These are phyloP conservation scores for Brenthis hecate DNA, from an alignment of 2,888 invertebrate species.

Conservation along the genomic window DNA sequence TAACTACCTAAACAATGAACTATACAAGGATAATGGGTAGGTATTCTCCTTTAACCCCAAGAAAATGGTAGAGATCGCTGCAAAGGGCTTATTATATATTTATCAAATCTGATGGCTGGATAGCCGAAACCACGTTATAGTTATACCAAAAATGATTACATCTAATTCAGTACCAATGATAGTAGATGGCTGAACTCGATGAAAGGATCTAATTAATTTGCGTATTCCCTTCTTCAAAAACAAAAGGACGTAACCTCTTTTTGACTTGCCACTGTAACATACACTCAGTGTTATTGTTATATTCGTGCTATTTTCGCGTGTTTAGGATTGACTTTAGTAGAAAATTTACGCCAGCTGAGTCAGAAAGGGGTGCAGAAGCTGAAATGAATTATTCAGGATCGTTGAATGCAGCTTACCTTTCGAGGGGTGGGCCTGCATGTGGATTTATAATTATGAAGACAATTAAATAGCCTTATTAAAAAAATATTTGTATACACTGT, in stretches of 20 bases:
- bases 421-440: constrained; percentile 30
- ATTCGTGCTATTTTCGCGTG: constrained; percentile 21
- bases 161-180: constrained; percentile 28
- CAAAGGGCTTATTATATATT: constrained; percentile 9
- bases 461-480: constrained; percentile 23
- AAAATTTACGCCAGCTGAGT: constrained; percentile 33
- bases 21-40: no score
- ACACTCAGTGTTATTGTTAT: not conserved
- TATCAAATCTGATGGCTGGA: constrained; percentile 9
- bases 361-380: constrained; percentile 47
- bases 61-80: constrained; percentile 1
- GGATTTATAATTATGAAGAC: constrained; percentile 24
- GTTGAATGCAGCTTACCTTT: constrained; percentile 54
- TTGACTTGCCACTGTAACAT: not conserved
- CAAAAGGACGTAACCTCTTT: constrained; percentile 15
- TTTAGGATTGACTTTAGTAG: constrained; percentile 14
- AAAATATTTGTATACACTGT: not conserved
- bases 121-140: constrained; percentile 13
- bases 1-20: no score
- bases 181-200: constrained; percentile 34
- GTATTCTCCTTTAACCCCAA: not conserved
- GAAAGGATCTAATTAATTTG: constrained; percentile 39
- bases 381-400: constrained; percentile 69
- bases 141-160: constrained; percentile 24
- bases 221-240: constrained; percentile 23